Conservation (phyloP, 2,113 vertebrate species). For the Alces alces region DNA sequence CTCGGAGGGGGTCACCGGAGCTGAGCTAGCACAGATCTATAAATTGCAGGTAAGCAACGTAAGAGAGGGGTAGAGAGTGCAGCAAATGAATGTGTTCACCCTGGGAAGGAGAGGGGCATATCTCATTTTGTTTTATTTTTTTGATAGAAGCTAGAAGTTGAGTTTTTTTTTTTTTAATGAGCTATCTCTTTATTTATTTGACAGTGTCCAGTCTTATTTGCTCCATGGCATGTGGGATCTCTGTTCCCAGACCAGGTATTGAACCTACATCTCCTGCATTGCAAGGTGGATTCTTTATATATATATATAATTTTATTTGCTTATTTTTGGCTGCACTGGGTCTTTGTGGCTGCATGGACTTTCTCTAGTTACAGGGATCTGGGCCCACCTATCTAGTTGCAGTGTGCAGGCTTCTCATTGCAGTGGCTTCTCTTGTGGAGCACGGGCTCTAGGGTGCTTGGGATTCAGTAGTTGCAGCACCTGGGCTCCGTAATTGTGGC, state of each 20-base stretch:
- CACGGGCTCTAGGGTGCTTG: neutral
- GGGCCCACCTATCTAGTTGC: neutral
- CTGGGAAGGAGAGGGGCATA: neutral
- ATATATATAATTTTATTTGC: neutral
- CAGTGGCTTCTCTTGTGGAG: neutral
- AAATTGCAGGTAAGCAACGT: fast-evolving
- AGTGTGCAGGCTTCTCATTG: neutral
- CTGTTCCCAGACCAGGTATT: neutral
- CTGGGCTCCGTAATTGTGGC: neutral
- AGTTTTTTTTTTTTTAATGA: neutral
- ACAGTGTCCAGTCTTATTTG: neutral
- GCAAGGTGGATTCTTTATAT: neutral
- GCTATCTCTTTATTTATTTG: neutral
- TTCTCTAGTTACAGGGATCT: neutral
- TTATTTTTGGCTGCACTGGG: neutral
- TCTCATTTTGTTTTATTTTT: neutral
- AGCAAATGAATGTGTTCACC: neutral
- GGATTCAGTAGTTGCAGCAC: neutral
- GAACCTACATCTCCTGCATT: neutral
- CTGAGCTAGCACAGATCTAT: neutral
- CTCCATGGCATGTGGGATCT: neutral
- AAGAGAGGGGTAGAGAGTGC: neutral
- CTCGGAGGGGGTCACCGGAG: neutral
- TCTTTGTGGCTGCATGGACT: neutral
- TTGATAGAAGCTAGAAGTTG: neutral